Conservation (phyloP, 2,888 invertebrate species). For the Drosophila prostipennis region DNA sequence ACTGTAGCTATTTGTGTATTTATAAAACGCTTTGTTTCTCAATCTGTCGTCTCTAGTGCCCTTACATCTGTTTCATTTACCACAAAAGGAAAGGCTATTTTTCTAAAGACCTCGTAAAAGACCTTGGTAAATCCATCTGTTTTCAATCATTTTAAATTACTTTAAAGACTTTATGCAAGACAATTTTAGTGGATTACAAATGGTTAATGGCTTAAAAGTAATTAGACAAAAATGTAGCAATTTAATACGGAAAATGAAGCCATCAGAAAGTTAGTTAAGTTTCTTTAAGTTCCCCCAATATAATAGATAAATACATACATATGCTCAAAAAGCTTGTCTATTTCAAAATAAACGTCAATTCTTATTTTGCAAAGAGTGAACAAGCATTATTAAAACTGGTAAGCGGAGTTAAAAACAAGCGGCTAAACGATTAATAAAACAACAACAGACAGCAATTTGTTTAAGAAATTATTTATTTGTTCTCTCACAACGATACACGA, state of each 20-base stretch:
- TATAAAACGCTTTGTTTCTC: constrained; percentile 7
- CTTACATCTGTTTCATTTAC: constrained; percentile 27
- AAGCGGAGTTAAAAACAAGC: constrained; percentile 6
- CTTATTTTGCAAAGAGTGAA: constrained; percentile 2
- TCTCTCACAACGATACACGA: constrained; percentile 66
- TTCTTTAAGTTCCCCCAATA: neutral
- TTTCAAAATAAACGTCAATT: neutral
- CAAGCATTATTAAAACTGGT: neutral
- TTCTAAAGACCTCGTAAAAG: neutral
- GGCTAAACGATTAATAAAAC: constrained; percentile 65
- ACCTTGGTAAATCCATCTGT: neutral
- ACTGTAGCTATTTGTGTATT: constrained; percentile 10
- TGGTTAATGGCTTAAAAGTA: neutral
- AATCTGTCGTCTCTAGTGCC: constrained; percentile 11
- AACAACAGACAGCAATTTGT: constrained; percentile 61
- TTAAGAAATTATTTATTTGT: constrained; percentile 68
- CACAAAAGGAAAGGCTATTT: constrained; percentile 7
- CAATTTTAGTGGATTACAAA: neutral
- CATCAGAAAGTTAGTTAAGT: neutral
- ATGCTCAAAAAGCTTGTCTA: constrained; percentile 19
- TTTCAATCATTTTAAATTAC: neutral
- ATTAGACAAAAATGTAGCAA: neutral
- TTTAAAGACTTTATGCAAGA: neutral
- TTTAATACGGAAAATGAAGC: too few species aligned
- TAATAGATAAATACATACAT: constrained; percentile 39